These are phyloP conservation scores for Melieria crassipennis DNA, from an alignment of 2,888 invertebrate species.

Conservation along the genomic window DNA sequence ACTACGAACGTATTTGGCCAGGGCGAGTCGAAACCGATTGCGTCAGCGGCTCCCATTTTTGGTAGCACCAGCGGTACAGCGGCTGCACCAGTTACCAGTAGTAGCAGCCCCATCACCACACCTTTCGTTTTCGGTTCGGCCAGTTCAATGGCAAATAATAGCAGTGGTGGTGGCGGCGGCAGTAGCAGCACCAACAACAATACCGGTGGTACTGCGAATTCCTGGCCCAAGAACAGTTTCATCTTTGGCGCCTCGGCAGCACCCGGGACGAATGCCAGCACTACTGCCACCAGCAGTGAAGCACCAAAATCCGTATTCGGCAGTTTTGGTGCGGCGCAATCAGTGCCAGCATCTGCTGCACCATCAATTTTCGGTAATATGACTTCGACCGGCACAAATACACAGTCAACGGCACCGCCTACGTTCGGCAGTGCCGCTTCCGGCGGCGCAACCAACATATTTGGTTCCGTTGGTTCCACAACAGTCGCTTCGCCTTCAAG, in stretches of 20 bases:
- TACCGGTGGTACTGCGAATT: constrained; percentile 16
- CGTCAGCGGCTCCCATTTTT: constrained; percentile 42
- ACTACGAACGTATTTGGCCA: constrained; percentile 42
- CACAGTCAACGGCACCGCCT: constrained; percentile 38
- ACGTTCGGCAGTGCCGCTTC: constrained; percentile 46
- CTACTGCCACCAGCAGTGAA: constrained; percentile 35
- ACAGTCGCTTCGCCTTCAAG: background rate
- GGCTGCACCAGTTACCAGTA: background rate
- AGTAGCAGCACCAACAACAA: background rate
- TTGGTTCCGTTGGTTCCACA: constrained; percentile 11
- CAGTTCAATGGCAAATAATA: too few species aligned
- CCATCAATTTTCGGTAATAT: constrained; percentile 6
- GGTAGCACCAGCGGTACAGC: constrained; percentile 38
- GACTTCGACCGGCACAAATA: constrained; percentile 28
- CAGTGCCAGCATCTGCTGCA: constrained; percentile 21
- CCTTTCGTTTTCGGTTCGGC: constrained; percentile 39
- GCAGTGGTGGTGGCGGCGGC: background rate
- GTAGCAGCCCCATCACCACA: background rate
- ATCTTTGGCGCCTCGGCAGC: constrained; percentile 41
- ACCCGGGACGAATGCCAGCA: constrained; percentile 23
- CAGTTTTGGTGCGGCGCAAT: constrained; percentile 35
- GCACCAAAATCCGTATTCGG: constrained; percentile 44
- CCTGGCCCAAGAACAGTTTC: constrained; percentile 46
- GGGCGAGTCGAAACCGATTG: constrained; percentile 37
- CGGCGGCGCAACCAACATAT: constrained; percentile 28